phyloP scores from a whole-genome alignment of 2,797 vertebrate species.

The Arctocebus calabarensis region DNA sequence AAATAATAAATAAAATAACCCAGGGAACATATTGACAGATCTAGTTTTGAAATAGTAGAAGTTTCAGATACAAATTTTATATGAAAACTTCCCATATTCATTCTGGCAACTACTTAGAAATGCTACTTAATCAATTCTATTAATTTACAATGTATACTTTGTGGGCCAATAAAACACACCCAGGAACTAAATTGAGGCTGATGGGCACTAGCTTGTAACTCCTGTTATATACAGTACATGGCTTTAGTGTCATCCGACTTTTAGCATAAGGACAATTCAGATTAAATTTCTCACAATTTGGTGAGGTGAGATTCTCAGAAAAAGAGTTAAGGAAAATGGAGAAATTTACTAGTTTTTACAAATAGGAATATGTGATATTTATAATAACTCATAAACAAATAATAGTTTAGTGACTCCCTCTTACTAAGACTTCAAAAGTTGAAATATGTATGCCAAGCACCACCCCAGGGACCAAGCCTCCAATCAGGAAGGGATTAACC shows the following conservation, averaged over 20 bases:
- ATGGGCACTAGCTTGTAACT: background rate
- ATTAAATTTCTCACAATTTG: background rate
- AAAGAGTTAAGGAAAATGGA: background rate
- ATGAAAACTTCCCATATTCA: background rate
- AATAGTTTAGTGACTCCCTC: background rate
- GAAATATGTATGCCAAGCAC: background rate
- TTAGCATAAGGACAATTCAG: background rate
- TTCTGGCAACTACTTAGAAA: background rate
- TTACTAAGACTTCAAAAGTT: conserved; percentile 1
- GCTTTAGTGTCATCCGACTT: background rate
- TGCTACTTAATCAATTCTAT: background rate
- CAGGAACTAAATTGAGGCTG: background rate
- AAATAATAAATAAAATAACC: background rate
- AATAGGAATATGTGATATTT: background rate
- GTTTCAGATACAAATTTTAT: background rate
- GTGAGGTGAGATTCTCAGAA: background rate
- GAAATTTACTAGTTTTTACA: background rate
- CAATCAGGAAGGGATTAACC: background rate
- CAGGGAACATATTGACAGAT: background rate
- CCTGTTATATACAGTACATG: accelerated
- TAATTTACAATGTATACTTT: background rate
- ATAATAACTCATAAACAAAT: background rate
- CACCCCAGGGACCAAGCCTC: background rate
- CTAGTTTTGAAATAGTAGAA: background rate
- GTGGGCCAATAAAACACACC: background rate